Evolutionary conservation across 1,140 invertebrate genomes (phyloP), one percentile per base, ranked within the genome.

Genomic region (Cephus cinctus): DNA sequence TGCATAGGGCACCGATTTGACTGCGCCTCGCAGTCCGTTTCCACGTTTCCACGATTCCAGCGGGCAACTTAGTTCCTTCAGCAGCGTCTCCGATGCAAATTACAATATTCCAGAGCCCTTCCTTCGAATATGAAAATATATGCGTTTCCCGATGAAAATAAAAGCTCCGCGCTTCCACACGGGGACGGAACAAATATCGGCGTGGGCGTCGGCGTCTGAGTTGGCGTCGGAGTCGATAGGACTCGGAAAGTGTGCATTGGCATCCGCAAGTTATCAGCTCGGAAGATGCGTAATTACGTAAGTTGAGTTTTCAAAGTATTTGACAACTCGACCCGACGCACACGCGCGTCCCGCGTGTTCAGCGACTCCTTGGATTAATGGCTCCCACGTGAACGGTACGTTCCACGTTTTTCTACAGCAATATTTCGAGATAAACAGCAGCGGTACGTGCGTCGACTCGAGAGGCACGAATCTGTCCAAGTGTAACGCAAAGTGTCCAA

Each of bases 101-200:
- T 76, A 70, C 71, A 76, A 76, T 76, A 75, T 76, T 76, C 65
- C 70, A 64, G 57, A 53, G 62, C 51, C 54, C 47, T 62, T 73
- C 63, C 59, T 65, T 69, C 59, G 65, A 61, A 68, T 69, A 65
- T 61, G 69, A 74, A 73, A 72, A 75, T 76, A 65, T 74, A 75
- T 69, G 66, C 59, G 60, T 57, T 53, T 65, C 36, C 51, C 52
- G 61, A 71, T 73, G 58, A 67, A 73, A 76, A 68, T 69, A 69
- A 57, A 57, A 63, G 48, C 35, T 52, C 47, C 38, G 38, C 20
- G 20, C 43, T 5, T 47, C 22, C 9, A n/a, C n/a, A n/a, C n/a
- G n/a, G n/a, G n/a, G n/a, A n/a, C n/a, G n/a, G n/a, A n/a, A n/a
- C n/a, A n/a, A n/a, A n/a, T n/a, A n/a, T n/a, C n/a, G n/a, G n/a